Evolutionary conservation across 1,140 invertebrate genomes (phyloP), one percentile per base, ranked within the genome.

Genomic region (Heliconius melpomene): DNA sequence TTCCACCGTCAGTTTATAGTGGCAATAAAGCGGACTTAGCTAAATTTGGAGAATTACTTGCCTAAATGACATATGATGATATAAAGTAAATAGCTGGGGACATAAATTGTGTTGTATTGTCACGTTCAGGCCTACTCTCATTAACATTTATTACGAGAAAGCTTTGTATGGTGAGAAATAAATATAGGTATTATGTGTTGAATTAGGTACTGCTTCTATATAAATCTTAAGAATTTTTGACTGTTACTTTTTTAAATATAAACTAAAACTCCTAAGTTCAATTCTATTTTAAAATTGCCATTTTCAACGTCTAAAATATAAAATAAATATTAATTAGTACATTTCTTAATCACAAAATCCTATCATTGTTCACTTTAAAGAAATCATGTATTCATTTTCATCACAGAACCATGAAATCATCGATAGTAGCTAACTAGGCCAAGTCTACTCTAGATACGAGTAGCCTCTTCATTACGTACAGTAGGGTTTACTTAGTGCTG

Each of bases 1-100:
- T 80, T 78, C 78, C 81, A 76, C 77, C 78, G 50, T 79, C 75
- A 74, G 78, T 82, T 82, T 82, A 82, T 82, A 80, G 78, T 66
- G 78, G 81, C 81, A 74, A 82, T 82, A 82, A 82, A 79, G 73
- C 77, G 77, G 40, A 54, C 75, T 79, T 74, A 46, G 70, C 75
- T 75, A 57, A 77, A 79, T 82, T 77, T 78, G 72, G 57, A 74
- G 78, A 79, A 82, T 82, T 75, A 57, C 57, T 77, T 70, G 32
- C 50, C 74, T 32, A 72, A 77, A 75, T 75, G 80, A 75, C 73
- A 72, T 75, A 79, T 74, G 66, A 79, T 74, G 66, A 78, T 77
- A 79, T 74, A 79, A 46, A 74, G 38, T 74, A 74, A 50, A 50
- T 74, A 77, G 76, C 76, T 32, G 26, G 36, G n/a, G n/a, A 72